These are phyloP conservation scores for Cichlasoma orientale DNA, from an alignment of 2,797 vertebrate genomes.

Conservation along the genomic window DNA sequence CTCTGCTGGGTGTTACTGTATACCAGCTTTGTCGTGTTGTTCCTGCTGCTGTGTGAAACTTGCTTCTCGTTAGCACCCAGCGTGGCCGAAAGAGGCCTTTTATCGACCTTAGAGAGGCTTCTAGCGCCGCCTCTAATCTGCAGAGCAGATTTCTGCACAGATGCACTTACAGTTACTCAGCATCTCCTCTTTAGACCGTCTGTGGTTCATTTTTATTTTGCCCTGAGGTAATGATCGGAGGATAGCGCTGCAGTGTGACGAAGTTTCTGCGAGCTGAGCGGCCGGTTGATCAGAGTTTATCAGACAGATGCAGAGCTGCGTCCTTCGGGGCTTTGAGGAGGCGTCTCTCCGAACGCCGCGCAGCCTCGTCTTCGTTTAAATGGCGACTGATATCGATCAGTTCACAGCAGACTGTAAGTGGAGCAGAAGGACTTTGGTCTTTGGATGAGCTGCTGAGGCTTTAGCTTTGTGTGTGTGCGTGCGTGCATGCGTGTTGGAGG, in stretches of 20 bases:
- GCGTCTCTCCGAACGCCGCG: not conserved
- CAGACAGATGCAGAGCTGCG: not conserved
- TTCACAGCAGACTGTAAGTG: constrained; percentile 13
- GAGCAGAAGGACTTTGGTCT: constrained; percentile 42
- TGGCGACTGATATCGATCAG: constrained; percentile 22
- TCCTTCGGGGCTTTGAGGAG: not conserved
- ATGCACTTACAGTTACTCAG: not conserved
- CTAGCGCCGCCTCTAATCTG: not conserved
- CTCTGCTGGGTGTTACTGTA: not conserved
- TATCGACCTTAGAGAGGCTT: not conserved
- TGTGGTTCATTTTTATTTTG: not conserved
- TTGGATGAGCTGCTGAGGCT: not conserved
- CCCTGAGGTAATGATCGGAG: not conserved
- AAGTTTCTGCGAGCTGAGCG: not conserved
- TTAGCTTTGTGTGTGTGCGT: not conserved
- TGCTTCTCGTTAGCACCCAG: not conserved
- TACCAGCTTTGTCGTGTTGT: fast-evolving
- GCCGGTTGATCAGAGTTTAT: not conserved
- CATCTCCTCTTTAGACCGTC: not conserved
- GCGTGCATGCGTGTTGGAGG: not conserved
- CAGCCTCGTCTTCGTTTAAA: constrained; percentile 14
- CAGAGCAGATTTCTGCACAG: not conserved
- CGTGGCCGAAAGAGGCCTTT: not conserved
- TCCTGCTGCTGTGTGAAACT: not conserved
- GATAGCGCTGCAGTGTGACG: not conserved